Conservation (phyloP, 2,888 invertebrate genomes). For the Leucoptera coffeella region DNA sequence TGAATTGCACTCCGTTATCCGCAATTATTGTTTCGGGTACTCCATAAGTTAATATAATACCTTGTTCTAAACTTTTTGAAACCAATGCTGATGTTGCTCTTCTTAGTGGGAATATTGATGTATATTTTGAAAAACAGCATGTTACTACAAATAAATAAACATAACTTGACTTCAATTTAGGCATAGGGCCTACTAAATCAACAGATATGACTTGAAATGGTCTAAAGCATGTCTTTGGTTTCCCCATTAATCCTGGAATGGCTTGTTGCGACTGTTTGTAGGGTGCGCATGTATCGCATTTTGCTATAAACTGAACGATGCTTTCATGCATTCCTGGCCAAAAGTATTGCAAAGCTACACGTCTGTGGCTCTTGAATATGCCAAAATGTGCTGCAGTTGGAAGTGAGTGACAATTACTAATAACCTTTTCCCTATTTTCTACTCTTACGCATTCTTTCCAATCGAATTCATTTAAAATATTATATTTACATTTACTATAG, state of each 20-base stretch:
- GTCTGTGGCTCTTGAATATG: constrained; percentile 9
- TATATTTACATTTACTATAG: constrained; percentile 3
- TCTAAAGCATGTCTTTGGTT: constrained; percentile 8
- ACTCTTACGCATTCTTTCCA: constrained; percentile 8
- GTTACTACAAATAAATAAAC: constrained; percentile 7
- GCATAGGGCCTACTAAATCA: constrained; percentile 10
- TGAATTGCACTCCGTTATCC: constrained; percentile 3
- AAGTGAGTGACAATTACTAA: constrained; percentile 6
- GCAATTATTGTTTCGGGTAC: constrained; percentile 2
- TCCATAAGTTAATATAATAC: constrained; percentile 2
- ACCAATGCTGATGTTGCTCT: constrained; percentile 6
- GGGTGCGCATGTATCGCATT: constrained; percentile 7
- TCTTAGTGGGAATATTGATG: constrained; percentile 7
- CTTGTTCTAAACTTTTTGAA: constrained; percentile 1
- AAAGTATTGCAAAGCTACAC: constrained; percentile 7
- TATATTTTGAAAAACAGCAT: constrained; percentile 10
- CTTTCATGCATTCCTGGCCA: constrained; percentile 9
- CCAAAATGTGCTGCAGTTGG: constrained; percentile 8
- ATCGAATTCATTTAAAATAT: constrained; percentile 5
- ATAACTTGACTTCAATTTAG: constrained; percentile 6
- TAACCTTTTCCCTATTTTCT: constrained; percentile 4
- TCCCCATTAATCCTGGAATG: constrained; percentile 8
- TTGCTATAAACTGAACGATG: constrained; percentile 5
- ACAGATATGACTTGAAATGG: constrained; percentile 10
- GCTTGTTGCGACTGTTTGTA: constrained; percentile 6